Percentiles rank a stretch among this genome's conserved stretches.
These are phyloP conservation scores for Ruditapes philippinarum DNA, from an alignment of 1,140 invertebrate species.

Conservation along the genomic window DNA sequence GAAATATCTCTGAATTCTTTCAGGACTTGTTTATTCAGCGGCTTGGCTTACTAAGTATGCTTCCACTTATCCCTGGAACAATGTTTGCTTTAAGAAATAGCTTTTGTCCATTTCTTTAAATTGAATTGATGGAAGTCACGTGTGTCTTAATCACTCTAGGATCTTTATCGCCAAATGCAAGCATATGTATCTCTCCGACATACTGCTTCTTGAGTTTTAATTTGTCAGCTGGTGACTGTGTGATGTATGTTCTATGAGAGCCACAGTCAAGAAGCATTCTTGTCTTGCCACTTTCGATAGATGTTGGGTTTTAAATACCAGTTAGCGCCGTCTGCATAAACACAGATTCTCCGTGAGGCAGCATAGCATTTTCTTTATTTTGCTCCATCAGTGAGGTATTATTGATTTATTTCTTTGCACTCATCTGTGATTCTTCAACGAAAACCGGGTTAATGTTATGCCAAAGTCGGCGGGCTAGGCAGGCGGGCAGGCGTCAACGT, in stretches of 20 bases:
- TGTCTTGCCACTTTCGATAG: background rate
- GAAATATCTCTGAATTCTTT: background rate
- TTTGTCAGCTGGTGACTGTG: background rate
- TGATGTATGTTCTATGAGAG: conserved; percentile 14
- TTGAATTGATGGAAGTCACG: background rate
- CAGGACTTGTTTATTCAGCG: background rate
- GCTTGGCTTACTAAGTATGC: background rate
- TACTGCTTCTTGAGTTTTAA: background rate
- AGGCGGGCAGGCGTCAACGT: too few relatives aligned
- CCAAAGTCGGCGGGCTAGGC: too few relatives aligned
- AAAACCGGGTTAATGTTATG: too few relatives aligned
- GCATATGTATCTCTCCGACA: background rate
- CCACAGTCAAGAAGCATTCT: background rate
- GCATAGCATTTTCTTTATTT: background rate
- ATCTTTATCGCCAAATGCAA: background rate
- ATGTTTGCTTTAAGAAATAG: background rate
- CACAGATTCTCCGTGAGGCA: background rate
- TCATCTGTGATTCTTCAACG: background rate
- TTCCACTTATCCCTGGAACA: background rate
- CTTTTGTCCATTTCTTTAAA: background rate
- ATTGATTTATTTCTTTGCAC: background rate
- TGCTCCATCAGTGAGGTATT: background rate
- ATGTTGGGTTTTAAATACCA: background rate
- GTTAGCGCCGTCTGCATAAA: background rate
- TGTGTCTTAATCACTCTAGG: background rate